These are phyloP conservation scores for Thymelicus lineola DNA, from an alignment of 2,888 invertebrate genomes.

Conservation along the genomic window DNA sequence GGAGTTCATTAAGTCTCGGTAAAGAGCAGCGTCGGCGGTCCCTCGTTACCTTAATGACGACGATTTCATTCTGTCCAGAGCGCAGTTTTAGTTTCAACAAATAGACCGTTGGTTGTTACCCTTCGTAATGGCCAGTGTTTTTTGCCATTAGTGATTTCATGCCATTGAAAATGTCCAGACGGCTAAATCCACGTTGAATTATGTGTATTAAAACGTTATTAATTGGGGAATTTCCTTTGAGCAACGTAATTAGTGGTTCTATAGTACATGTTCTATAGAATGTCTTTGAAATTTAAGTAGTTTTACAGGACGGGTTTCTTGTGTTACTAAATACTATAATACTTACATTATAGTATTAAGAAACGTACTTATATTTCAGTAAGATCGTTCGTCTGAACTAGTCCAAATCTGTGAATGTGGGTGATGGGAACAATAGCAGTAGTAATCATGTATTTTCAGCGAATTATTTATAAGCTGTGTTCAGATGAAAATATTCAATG, in stretches of 20 bases:
- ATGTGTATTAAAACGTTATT: not conserved
- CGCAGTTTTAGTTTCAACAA: constrained; percentile 75
- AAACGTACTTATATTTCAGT: too few species aligned
- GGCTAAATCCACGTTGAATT: not conserved
- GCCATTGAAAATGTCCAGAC: constrained; percentile 2
- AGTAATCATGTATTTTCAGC: too few species aligned
- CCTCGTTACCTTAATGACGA: constrained; percentile 83
- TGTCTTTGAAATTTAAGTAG: too few species aligned
- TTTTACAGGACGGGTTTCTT: too few species aligned
- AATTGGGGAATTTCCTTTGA: not conserved
- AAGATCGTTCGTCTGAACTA: too few species aligned
- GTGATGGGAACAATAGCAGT: too few species aligned
- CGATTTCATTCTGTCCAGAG: constrained; percentile 75
- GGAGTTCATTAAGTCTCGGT: constrained; percentile 77
- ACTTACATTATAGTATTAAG: too few species aligned
- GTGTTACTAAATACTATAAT: too few species aligned
- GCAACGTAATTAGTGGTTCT: not conserved
- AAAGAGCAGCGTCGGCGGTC: constrained; percentile 77
- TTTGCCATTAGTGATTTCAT: constrained; percentile 34
- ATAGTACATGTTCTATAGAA: not conserved
- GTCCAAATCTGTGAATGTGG: too few species aligned
- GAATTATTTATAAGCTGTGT: too few species aligned
- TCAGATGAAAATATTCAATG: too few species aligned
- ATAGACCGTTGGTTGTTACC: constrained; percentile 76
- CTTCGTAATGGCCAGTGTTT: constrained; percentile 72